phyloP scores from a whole-genome alignment of 2,888 invertebrate genomes.

The Eupithecia subfuscata region DNA sequence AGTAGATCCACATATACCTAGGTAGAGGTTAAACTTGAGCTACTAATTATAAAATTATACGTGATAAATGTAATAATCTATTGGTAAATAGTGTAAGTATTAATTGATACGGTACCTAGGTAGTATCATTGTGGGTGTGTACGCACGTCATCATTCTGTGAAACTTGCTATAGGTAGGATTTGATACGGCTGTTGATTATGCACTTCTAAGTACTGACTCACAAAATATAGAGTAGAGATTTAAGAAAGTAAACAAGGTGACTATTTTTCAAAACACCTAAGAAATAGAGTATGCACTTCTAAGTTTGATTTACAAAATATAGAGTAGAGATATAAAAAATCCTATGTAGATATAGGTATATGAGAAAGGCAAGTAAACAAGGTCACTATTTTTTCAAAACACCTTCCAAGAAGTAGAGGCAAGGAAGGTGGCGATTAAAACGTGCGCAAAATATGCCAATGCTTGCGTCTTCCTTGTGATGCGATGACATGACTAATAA shows the following conservation, averaged over 20 bases:
- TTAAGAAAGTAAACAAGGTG: not conserved
- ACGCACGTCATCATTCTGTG: slow-evolving; percentile 55
- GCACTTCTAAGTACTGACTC: slow-evolving; percentile 2
- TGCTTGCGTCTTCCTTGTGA: not conserved
- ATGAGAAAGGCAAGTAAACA: not conserved
- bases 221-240: not conserved
- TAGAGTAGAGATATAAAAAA: not conserved
- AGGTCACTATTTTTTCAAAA: not conserved
- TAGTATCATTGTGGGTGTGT: slow-evolving; percentile 68
- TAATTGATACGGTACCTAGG: slow-evolving; percentile 42
- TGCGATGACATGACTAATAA: not conserved
- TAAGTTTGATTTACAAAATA: not conserved
- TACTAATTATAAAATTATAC: slow-evolving; percentile 39
- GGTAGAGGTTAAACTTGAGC: slow-evolving; percentile 15
- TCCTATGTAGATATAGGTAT: not conserved
- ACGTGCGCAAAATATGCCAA: not conserved
- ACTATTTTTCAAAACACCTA: not conserved
- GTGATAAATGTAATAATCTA: not conserved
- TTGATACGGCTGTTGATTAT: not conserved
- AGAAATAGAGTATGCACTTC: not conserved
- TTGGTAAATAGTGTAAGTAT: not conserved
- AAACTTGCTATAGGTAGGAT: slow-evolving; percentile 11
- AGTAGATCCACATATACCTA: not conserved
- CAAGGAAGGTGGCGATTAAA: not conserved
- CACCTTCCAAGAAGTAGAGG: not conserved